Base-by-base conservation (phyloP, 2,797 vertebrate genomes). In the Bryconaethiops microstoma region DNA sequence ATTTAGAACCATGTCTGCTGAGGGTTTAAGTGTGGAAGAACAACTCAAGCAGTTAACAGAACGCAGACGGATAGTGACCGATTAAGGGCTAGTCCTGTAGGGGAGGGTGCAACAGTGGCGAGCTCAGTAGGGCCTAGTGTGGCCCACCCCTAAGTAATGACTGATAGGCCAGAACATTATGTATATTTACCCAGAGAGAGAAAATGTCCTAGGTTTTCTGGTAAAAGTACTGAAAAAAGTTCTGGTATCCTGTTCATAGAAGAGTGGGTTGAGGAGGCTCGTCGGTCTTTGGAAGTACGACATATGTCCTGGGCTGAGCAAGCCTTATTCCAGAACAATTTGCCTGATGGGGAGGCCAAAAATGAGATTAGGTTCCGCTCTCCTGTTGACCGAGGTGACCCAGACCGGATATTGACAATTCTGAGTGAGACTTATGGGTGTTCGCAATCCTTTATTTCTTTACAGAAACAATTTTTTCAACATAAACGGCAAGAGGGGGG, bases 331-430 rank as follows among this genome's bases (percentile, higher is more conserved):
- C 9, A 60, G 2, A 45, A 19, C 60, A 54, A 74, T 17, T 40
- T 40, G 19, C 23, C 60, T 14, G 72, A 74, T 40, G 35, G 72
- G 5, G 72, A 74, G 7, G 72, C 72, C 16, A 74, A 60, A 21
- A 5, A n/a, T 10, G 16, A 74, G 21, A 14, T 74, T 12, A 74
- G 42, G 19, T 59, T 39, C 13, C 10, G 54, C 1, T 7, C 54
- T 40, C 4, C 0, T 1, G 4, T 19, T 19, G 4, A 57, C 2
- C 0, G 72, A 13, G 50, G 39, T 19, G 19, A 17, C 9, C 25
- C 72, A 0, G 52, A 60, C 0, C 9, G 9, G 10, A 74, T 74
- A 7, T 59, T 74, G 39, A 3, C 12, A 0, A 57, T 74, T 17
- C 12, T 59, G 9, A 17, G 8, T 9, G 35, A 55, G 14, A 55